Percentiles rank a stretch among this genome's conserved stretches.
Evolutionary conservation across 23 tunicate species (phyloP).

Genomic region (Botrylloides violaceus): DNA sequence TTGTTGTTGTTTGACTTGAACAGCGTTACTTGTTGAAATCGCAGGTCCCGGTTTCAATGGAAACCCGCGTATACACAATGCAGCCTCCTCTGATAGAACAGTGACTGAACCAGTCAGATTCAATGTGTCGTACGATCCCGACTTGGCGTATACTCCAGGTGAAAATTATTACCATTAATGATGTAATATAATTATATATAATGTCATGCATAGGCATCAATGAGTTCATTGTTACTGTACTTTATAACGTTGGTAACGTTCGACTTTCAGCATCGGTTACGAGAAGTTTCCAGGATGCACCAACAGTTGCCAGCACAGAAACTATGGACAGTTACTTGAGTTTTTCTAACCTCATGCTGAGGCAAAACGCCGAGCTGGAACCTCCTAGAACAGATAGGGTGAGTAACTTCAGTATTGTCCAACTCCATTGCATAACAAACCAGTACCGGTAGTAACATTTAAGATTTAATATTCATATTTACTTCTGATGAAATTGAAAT

Average conservation of each 20-base stretch:
- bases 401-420: no score
- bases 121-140: slow-evolving; percentile 10
- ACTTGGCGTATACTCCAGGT: slow-evolving; percentile 11
- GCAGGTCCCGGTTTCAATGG: slow-evolving; percentile 16
- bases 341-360: slow-evolving; percentile 63
- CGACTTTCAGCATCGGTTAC: slow-evolving; percentile 8
- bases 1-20: slow-evolving; percentile 8
- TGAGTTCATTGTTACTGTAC: no score
- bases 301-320: not conserved
- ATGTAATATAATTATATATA: no score
- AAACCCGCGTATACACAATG: not conserved
- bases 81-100: slow-evolving; percentile 3
- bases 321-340: slow-evolving; percentile 34
- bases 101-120: slow-evolving; percentile 13
- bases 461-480: no score
- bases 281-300: not conserved
- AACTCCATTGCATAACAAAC: no score
- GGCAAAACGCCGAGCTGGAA: slow-evolving; percentile 21
- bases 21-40: slow-evolving; percentile 12
- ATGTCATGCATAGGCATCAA: no score
- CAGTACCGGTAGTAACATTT: no score
- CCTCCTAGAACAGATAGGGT: slow-evolving; percentile 59
- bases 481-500: no score
- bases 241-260: no score
- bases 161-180: no score